Percentiles rank a stretch among this genome's conserved stretches.
These are phyloP conservation scores for Lochmaea capreae DNA, from an alignment of 2,888 invertebrate genomes.

Conservation along the genomic window DNA sequence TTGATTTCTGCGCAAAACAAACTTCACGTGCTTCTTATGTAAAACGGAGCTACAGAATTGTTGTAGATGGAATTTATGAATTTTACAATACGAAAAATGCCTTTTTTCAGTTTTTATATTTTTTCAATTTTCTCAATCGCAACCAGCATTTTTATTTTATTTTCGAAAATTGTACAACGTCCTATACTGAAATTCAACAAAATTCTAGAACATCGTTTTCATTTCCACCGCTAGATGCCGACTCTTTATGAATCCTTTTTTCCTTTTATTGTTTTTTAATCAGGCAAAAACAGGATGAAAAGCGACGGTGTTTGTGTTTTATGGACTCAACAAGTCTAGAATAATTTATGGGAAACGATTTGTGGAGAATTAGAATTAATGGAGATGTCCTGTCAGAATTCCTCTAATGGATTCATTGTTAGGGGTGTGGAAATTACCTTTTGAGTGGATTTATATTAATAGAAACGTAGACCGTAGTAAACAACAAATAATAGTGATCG, in stretches of 20 bases:
- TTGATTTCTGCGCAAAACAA: too few relatives aligned
- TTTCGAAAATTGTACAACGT: too few relatives aligned
- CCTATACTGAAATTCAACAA: too few relatives aligned
- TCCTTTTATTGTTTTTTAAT: slow-evolving; percentile 9
- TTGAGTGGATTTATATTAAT: slow-evolving; percentile 12
- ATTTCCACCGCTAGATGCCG: not conserved
- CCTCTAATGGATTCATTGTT: slow-evolving; percentile 9
- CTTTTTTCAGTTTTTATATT: too few relatives aligned
- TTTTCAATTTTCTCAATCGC: too few relatives aligned
- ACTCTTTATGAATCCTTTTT: not conserved
- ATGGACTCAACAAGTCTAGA: slow-evolving; percentile 11
- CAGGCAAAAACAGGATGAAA: not conserved
- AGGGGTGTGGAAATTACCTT: not conserved
- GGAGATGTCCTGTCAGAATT: slow-evolving; percentile 20
- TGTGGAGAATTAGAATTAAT: slow-evolving; percentile 19
- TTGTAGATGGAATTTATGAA: too few relatives aligned
- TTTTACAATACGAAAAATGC: too few relatives aligned
- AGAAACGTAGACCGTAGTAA: not conserved
- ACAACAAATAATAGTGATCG: not conserved
- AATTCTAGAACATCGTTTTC: too few relatives aligned
- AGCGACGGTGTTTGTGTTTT: slow-evolving; percentile 3
- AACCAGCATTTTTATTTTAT: too few relatives aligned
- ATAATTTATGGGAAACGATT: slow-evolving; percentile 19
- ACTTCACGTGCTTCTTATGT: too few relatives aligned
- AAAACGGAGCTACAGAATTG: too few relatives aligned